Base-by-base conservation (phyloP, 2,113 vertebrate genomes). In the Pseudorhombus dupliciocellatus region DNA sequence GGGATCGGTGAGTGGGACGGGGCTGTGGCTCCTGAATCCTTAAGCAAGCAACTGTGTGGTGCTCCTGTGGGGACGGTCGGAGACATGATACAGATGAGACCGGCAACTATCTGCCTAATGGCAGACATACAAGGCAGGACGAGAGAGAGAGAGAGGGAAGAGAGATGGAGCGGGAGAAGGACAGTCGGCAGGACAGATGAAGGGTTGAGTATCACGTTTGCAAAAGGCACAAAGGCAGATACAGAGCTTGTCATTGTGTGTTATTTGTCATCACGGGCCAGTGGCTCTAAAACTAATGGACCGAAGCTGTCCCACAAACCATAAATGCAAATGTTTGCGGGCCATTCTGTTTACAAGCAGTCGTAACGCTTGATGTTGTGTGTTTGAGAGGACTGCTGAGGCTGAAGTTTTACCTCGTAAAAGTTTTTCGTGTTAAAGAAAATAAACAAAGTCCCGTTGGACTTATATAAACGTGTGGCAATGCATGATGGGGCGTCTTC, bases 71-170 rank as follows among this genome's bases (percentile, higher is more conserved):
- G 90, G 84, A 91, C 54, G 77, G 90, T 80, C 64, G 81, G 75
- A 91, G 92, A 93, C 89, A 91, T 80, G 89, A 92, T 90, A 93
- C 83, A 91, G 92, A 90, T 89, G 86, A 88, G 88, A 80, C 68
- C 77, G n/a, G 91, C 84, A 78, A 85, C 84, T 84, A 88, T 89
- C 87, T 87, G 75, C 86, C 86, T 89, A 91, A 92, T 93, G 91
- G 92, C 83, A 91, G 88, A 91, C 87, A 92, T 86, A 90, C 77
- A 87, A 84, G 81, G 84, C 56, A 61, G 54, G 11, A 75, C 69
- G 76, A 66, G 82, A 7, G 42, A 7, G 60, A 61, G 37, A 75
- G 73, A 78, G 69, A 56, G 54, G 16, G 18, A 7, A 44, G 42
- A 44, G 42, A 18, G 56, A 7, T 8, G 30, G 18, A 80, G 37